Evolutionary conservation across 2,113 vertebrate genomes (phyloP), one percentile per base, ranked within the genome.

Genomic region (Emydura subglobosa): DNA sequence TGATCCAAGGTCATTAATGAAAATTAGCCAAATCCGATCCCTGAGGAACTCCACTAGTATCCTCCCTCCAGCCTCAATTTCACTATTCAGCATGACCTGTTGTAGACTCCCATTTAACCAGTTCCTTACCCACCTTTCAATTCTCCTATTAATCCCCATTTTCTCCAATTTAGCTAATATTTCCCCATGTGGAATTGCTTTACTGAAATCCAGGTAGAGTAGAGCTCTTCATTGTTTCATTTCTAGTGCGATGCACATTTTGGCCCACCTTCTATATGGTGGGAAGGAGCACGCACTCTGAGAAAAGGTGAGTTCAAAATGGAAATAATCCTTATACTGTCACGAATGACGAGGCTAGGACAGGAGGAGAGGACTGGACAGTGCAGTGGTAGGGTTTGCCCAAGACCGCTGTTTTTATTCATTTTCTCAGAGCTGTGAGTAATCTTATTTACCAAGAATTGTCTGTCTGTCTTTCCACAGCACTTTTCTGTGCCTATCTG

Each of bases 401-500:
- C 80, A 82, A 42, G 19, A 47, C 82, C 6, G 25, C 57, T 88
- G 25, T 22, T 42, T 22, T 88, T 51, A 44, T 25, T 57, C 8
- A 19, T 78, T 10, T 87, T 12, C 34, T 82, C 74, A 10, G 6
- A 44, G 91, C 76, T 42, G 25, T 39, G 42, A 94, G 57, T 31
- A 83, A 6, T 31, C 10, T n/a, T 92, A 74, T 47, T 95, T 74
- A 97, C 5, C 10, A 61, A 49, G 13, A 89, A 12, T 6, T 59
- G 12, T 7, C 5, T 44, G 86, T 94, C 27, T 76, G 55, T 97
- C 87, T 94, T 94, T 81, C 42, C 76, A 85, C 87, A 99, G 99
- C 98, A 0, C 89, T 98, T 93, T 99, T 99, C 94, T 99, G 98
- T 54, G 99, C 99, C 72, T 99, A 99, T 94, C 98, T 99, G 44